Evolutionary conservation across 1,140 invertebrate species (phyloP).

Genomic region (Ostrea edulis): DNA sequence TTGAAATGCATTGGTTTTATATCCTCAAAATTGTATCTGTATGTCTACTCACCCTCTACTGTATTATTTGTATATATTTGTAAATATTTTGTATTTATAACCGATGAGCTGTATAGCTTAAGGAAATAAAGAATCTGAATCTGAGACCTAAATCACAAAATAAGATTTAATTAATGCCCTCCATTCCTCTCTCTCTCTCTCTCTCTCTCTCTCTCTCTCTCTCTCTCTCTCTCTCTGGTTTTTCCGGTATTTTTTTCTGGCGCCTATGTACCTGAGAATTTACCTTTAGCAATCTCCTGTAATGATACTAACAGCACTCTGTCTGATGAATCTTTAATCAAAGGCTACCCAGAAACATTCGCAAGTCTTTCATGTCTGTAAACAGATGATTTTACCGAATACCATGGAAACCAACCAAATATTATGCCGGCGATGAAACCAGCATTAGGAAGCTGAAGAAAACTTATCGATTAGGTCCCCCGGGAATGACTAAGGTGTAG

Average conservation of each 20-base stretch:
- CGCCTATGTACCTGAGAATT: not conserved
- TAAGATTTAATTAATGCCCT: no score
- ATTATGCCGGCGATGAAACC: not conserved
- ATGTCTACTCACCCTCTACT: no score
- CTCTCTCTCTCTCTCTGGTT: no score
- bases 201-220: conserved; percentile 11
- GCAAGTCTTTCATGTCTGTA: not conserved
- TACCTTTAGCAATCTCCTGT: not conserved
- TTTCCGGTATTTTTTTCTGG: not conserved
- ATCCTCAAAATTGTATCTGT: no score
- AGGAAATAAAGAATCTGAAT: no score
- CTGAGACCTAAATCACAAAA: no score
- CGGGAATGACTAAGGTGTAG: not conserved
- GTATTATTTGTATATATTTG: no score
- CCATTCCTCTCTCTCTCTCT: conserved; percentile 9
- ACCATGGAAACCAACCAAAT: conserved; percentile 28
- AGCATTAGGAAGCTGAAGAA: not conserved
- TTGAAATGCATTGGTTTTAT: no score
- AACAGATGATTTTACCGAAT: not conserved
- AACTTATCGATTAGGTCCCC: not conserved
- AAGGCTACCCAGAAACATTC: not conserved
- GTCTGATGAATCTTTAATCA: conserved; percentile 7
- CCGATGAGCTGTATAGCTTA: no score
- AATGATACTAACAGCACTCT: not conserved
- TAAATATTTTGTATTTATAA: no score